phyloP scores from a whole-genome alignment of 1,140 invertebrate genomes.

The Ips typographus region DNA sequence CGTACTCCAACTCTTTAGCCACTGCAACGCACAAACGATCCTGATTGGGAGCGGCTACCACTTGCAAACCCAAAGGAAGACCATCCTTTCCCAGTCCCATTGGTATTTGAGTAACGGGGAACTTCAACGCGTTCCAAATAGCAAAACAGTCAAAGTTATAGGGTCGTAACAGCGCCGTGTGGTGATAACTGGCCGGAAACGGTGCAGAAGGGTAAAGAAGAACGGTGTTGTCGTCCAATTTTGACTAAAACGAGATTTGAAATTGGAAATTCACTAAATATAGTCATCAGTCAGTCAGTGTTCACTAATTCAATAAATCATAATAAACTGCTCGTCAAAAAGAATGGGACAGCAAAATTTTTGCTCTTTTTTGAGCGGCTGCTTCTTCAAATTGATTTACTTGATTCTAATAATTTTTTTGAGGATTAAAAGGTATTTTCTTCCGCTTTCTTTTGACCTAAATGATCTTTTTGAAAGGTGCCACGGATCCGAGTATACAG shows the following conservation, averaged over 20 bases:
- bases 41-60: slow-evolving; percentile 73
- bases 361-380: too few species aligned
- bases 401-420: too few species aligned
- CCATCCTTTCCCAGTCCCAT: slow-evolving; percentile 73
- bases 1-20: slow-evolving; percentile 76
- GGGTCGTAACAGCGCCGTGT: slow-evolving; percentile 74
- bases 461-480: too few species aligned
- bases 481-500: too few species aligned
- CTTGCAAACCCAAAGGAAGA: slow-evolving; percentile 79
- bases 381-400: too few species aligned
- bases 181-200: slow-evolving; percentile 81
- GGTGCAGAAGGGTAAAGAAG: slow-evolving; percentile 85
- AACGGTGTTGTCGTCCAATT: slow-evolving; percentile 77
- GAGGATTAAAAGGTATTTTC: too few species aligned
- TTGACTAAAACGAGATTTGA: slow-evolving; percentile 55
- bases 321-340: too few species aligned
- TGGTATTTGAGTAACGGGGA: slow-evolving; percentile 83
- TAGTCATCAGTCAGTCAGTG: too few species aligned
- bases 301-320: background rate
- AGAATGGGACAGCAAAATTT: too few species aligned
- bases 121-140: slow-evolving; percentile 82
- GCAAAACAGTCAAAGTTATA: slow-evolving; percentile 89
- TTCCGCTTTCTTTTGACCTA: too few species aligned
- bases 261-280: background rate
- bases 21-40: slow-evolving; percentile 84